Evolutionary conservation across 2,113 vertebrate genomes (phyloP).

Genomic region (Ondatra zibethicus): DNA sequence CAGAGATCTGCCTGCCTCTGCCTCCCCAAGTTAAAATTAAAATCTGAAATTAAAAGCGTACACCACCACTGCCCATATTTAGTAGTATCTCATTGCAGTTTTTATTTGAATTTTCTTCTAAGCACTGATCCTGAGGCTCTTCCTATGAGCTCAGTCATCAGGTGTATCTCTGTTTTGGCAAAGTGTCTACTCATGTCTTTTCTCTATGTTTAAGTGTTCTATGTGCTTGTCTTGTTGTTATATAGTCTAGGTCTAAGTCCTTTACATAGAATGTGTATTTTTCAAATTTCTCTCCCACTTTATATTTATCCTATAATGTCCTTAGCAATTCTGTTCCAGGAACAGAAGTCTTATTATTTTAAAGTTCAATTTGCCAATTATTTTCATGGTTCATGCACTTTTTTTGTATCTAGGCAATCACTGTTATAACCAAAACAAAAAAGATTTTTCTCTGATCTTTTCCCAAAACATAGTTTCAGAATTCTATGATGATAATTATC

Average conservation of each 20-base stretch:
- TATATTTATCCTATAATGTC: not conserved
- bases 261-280: not conserved
- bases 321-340: not conserved
- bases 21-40: too few relatives aligned
- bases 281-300: constrained; percentile 7
- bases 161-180: not conserved
- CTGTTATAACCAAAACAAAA: not conserved
- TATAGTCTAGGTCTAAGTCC: not conserved
- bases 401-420: not conserved
- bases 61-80: not conserved
- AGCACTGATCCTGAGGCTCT: not conserved
- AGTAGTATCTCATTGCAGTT: not conserved
- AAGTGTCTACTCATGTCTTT: not conserved
- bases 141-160: not conserved
- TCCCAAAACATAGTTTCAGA: not conserved
- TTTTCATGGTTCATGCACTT: not conserved
- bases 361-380: not conserved
- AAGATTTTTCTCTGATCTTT: not conserved
- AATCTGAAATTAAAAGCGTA: too few relatives aligned
- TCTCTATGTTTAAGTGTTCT: not conserved
- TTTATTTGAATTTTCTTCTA: constrained; percentile 18
- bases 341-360: not conserved
- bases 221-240: not conserved
- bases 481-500: not conserved
- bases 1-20: too few relatives aligned